Evolutionary conservation across 2,113 vertebrate species (phyloP).

Genomic region (Prochilodus magdalenae): DNA sequence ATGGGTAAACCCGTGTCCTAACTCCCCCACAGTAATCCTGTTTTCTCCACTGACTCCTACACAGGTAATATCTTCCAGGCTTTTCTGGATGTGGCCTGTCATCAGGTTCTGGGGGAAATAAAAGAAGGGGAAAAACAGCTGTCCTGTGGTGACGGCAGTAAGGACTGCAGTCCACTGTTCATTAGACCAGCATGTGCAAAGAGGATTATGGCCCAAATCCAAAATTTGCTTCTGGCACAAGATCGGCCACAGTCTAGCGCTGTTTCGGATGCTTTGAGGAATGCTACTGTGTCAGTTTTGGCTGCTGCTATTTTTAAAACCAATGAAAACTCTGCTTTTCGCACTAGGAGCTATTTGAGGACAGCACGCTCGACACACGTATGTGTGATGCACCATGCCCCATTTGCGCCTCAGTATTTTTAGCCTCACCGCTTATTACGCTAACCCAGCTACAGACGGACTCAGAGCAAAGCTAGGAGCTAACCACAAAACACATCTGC

Average conservation of each 20-base stretch:
- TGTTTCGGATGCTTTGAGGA: not conserved
- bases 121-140: not conserved
- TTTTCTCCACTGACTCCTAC: not conserved
- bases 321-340: slow-evolving; percentile 16
- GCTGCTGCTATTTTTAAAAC: slow-evolving; percentile 11
- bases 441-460: slow-evolving; percentile 60
- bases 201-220: slow-evolving; percentile 71
- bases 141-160: not conserved
- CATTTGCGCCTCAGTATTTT: slow-evolving; percentile 74
- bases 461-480: slow-evolving; percentile 28
- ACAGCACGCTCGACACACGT: slow-evolving; percentile 23
- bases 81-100: not conserved
- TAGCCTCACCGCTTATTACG: slow-evolving; percentile 69
- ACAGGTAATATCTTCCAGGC: slow-evolving; percentile 25
- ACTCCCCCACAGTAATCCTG: not conserved
- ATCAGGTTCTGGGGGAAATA: not conserved
- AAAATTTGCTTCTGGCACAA: slow-evolving; percentile 45
- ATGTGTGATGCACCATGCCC: slow-evolving; percentile 61
- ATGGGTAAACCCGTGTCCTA: slow-evolving; percentile 4
- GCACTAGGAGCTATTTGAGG: slow-evolving; percentile 38
- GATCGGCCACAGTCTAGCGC: not conserved
- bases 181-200: slow-evolving; percentile 66
- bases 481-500: slow-evolving; percentile 1
- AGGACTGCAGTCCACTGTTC: slow-evolving; percentile 33
- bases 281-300: not conserved